Conservation (phyloP, 2,888 invertebrate species). For the Melikaiella ostensackeni region DNA sequence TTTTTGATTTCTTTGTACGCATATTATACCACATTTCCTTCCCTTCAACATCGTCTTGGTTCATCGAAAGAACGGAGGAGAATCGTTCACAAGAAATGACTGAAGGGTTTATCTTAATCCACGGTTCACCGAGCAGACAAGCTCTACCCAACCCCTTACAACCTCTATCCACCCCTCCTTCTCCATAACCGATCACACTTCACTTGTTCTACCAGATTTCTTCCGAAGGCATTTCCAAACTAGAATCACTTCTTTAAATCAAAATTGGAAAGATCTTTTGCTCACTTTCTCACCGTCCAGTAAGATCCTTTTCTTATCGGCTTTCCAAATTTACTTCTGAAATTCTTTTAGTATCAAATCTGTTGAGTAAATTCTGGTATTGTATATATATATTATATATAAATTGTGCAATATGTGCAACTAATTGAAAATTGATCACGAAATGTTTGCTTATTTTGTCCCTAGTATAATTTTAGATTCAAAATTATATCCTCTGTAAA, state of each 20-base stretch:
- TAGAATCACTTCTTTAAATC: slow-evolving; percentile 5
- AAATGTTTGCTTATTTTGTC: too few relatives aligned
- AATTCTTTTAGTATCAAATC: neutral
- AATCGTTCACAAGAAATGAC: slow-evolving; percentile 73
- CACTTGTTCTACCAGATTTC: slow-evolving; percentile 66
- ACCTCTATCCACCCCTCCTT: slow-evolving; percentile 57
- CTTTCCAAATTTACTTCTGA: neutral
- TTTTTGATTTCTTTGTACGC: slow-evolving; percentile 24
- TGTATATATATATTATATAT: too few relatives aligned
- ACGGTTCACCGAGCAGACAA: slow-evolving; percentile 74
- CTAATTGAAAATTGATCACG: too few relatives aligned
- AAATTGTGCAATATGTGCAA: too few relatives aligned
- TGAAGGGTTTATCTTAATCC: slow-evolving; percentile 76
- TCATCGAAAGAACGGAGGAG: slow-evolving; percentile 62
- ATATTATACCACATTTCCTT: slow-evolving; percentile 29
- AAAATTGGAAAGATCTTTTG: slow-evolving; percentile 19
- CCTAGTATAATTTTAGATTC: too few relatives aligned
- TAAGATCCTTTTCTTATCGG: neutral
- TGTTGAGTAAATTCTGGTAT: neutral
- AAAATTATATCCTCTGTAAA: too few relatives aligned
- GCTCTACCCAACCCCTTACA: slow-evolving; percentile 62
- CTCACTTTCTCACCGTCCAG: neutral
- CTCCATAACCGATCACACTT: slow-evolving; percentile 73
- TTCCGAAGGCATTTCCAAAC: slow-evolving; percentile 54
- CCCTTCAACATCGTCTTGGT: slow-evolving; percentile 46